These are phyloP conservation scores for Apodemus agrarius DNA, from an alignment of 2,797 vertebrate species.

Conservation along the genomic window DNA sequence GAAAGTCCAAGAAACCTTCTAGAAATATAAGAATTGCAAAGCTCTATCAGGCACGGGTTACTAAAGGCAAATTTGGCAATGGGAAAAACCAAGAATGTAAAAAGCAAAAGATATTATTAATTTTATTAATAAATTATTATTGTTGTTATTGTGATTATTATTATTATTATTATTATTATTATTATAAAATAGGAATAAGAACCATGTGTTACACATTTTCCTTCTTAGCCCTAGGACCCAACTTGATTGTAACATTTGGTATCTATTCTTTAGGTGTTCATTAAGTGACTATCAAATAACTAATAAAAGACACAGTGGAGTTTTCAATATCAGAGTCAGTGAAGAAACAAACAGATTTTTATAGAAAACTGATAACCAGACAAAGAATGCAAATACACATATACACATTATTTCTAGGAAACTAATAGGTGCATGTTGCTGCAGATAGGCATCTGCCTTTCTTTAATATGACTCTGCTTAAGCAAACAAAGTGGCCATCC, in stretches of 20 bases:
- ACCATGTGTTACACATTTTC: not conserved
- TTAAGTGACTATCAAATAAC: not conserved
- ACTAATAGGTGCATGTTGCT: not conserved
- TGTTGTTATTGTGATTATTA: no score
- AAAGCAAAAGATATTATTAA: not conserved
- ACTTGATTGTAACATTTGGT: not conserved
- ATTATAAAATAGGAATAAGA: not conserved
- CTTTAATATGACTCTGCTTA: not conserved
- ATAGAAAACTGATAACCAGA: conserved; percentile 26
- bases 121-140: not conserved
- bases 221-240: not conserved
- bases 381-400: not conserved
- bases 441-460: not conserved
- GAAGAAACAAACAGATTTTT: not conserved
- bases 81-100: not conserved
- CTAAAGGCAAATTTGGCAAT: not conserved
- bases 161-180: no score
- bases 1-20: not conserved
- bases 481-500: conserved; percentile 13
- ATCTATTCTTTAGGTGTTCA: not conserved
- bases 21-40: conserved; percentile 20
- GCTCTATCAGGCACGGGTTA: not conserved
- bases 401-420: not conserved
- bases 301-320: not conserved
- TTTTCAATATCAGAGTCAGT: conserved; percentile 11